Conservation (phyloP, 2,113 vertebrate genomes). For the Myrmophylax atrothorax region DNA sequence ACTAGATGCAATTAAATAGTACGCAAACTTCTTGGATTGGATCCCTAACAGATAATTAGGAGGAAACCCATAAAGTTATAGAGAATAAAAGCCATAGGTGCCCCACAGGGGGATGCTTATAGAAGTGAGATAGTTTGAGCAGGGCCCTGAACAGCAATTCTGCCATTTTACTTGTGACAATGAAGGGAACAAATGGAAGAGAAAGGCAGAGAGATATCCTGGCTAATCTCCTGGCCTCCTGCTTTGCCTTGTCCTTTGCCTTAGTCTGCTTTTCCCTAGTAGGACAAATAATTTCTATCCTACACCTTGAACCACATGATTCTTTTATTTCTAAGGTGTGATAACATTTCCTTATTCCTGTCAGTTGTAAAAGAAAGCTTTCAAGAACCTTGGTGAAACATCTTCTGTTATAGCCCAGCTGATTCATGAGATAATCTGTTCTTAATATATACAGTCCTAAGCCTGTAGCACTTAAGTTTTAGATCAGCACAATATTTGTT, state of each 20-base stretch:
- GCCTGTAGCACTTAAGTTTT: slow-evolving; percentile 15
- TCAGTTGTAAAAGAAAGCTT: slow-evolving; percentile 5
- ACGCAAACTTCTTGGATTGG: background rate
- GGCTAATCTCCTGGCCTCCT: background rate
- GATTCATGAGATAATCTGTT: slow-evolving; percentile 52
- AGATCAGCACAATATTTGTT: slow-evolving; percentile 44
- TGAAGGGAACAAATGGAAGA: background rate
- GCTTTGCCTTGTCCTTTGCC: background rate
- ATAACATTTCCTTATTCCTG: background rate
- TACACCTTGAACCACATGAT: background rate
- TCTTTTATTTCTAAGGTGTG: slow-evolving; percentile 2
- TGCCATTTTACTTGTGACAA: background rate
- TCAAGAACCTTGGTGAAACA: slow-evolving; percentile 9
- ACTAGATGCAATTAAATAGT: background rate
- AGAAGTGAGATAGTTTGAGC: background rate
- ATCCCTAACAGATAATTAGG: background rate
- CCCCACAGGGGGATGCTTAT: background rate
- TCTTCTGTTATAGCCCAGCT: slow-evolving; percentile 6
- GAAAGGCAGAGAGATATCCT: background rate
- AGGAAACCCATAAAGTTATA: background rate
- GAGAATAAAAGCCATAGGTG: background rate
- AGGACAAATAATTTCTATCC: background rate
- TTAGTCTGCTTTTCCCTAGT: background rate
- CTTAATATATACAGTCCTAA: slow-evolving; percentile 31
- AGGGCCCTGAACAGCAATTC: background rate